Conservation (phyloP, 2,888 invertebrate genomes). For the Gibbula magus region DNA sequence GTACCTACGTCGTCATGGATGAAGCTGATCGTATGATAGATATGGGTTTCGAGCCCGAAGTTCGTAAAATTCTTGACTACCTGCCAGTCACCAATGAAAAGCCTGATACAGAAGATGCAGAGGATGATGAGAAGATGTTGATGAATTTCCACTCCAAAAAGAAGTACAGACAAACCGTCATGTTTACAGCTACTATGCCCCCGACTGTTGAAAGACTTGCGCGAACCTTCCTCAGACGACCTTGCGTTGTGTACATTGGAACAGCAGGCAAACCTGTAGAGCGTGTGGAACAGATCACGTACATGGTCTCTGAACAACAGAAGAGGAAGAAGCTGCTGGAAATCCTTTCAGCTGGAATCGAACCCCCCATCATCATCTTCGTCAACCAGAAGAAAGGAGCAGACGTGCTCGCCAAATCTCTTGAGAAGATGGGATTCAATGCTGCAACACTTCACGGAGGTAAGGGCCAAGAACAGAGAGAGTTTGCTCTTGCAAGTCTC, state of each 20-base stretch:
- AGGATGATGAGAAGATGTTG: slow-evolving; percentile 91
- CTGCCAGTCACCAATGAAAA: slow-evolving; percentile 99
- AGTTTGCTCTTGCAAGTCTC: slow-evolving; percentile 96
- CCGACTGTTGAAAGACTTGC: slow-evolving; percentile 97
- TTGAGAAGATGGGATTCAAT: slow-evolving; percentile 95
- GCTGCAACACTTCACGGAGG: slow-evolving; percentile 99
- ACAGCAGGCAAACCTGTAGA: slow-evolving; percentile 98
- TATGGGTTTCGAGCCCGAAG: slow-evolving; percentile 98
- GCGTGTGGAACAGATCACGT: slow-evolving; percentile 97
- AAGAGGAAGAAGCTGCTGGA: slow-evolving; percentile 96
- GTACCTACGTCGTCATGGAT: slow-evolving; percentile 92
- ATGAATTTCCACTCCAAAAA: slow-evolving; percentile 96
- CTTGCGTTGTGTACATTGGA: slow-evolving; percentile 98
- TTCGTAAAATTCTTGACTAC: slow-evolving; percentile 96
- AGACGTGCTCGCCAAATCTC: slow-evolving; percentile 95
- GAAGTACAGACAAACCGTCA: slow-evolving; percentile 98
- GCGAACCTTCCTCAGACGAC: slow-evolving; percentile 93
- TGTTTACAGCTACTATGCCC: slow-evolving; percentile 99
- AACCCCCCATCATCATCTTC: slow-evolving; percentile 99
- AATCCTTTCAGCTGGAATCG: slow-evolving; percentile 88
- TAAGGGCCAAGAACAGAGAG: slow-evolving; percentile 99
- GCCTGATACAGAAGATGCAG: slow-evolving; percentile 98
- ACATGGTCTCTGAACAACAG: slow-evolving; percentile 95
- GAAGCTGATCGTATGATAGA: slow-evolving; percentile 99
- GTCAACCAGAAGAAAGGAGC: slow-evolving; percentile 99